A percentile compares a stretch with the other conserved stretches of the same genome.
Conservation (phyloP, 2,797 vertebrate species). For the Mico argentatus region DNA sequence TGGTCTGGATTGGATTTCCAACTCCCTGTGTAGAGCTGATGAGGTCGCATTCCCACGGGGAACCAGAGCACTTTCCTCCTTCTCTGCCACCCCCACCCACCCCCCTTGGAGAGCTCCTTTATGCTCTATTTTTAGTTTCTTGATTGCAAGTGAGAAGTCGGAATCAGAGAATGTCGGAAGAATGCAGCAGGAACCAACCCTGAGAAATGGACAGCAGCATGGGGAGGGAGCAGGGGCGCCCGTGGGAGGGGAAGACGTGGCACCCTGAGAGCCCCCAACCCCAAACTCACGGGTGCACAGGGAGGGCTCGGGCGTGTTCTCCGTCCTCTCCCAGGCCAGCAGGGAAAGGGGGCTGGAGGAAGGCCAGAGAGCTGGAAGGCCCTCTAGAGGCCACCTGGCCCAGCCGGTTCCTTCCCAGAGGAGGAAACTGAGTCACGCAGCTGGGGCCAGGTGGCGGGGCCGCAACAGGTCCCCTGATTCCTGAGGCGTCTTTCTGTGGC, state of each 20-base stretch:
- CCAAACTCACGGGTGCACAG: background rate
- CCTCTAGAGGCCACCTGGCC: background rate
- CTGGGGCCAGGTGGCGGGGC: background rate
- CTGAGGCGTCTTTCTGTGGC: background rate
- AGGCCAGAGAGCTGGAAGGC: background rate
- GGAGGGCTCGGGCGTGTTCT: rapidly evolving
- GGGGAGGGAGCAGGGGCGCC: background rate
- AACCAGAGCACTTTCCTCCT: constrained; percentile 8
- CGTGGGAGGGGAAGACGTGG: no score
- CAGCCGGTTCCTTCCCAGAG: background rate
- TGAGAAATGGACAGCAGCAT: background rate
- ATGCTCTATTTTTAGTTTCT: constrained; percentile 77
- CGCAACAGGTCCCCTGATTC: background rate
- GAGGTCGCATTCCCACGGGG: constrained; percentile 48
- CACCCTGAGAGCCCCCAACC: rapidly evolving
- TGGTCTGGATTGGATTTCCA: constrained; percentile 52
- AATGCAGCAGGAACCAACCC: constrained; percentile 26
- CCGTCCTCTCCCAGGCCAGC: background rate
- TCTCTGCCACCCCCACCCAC: constrained; percentile 8
- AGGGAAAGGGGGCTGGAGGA: background rate
- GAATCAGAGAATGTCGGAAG: constrained; percentile 53
- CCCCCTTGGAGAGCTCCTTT: constrained; percentile 62
- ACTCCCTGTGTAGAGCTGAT: constrained; percentile 15
- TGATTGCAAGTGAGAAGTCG: constrained; percentile 75
- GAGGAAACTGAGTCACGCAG: background rate